Percentiles rank a stretch among this genome's conserved stretches.
Evolutionary conservation across 2,797 vertebrate species (phyloP).

Genomic region (Pantherophis alleghaniensis): DNA sequence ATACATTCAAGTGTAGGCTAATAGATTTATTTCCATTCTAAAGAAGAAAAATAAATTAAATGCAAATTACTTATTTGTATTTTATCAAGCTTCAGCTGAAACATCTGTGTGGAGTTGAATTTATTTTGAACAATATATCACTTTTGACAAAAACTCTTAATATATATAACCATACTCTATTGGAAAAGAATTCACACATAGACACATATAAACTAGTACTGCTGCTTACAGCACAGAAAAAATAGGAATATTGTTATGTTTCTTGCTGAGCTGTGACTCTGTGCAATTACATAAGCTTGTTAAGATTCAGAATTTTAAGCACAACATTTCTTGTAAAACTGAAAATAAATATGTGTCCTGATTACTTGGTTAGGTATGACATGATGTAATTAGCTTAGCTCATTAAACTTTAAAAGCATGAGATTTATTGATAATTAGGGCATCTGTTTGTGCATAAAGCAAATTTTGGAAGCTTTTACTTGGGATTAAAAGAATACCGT

Average conservation of each 20-base stretch:
- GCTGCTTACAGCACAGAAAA: background rate
- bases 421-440: slow-evolving; percentile 42
- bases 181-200: background rate
- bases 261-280: slow-evolving; percentile 40
- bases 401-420: slow-evolving; percentile 50
- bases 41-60: background rate
- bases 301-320: slow-evolving; percentile 53
- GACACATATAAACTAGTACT: fast-evolving
- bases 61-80: background rate
- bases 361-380: slow-evolving; percentile 55
- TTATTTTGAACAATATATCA: slow-evolving; percentile 4
- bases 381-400: slow-evolving; percentile 53
- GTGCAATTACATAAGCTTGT: slow-evolving; percentile 40
- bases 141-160: background rate
- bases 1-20: background rate
- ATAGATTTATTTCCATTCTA: background rate
- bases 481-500: slow-evolving; percentile 30
- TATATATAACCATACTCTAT: background rate
- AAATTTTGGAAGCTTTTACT: slow-evolving; percentile 27
- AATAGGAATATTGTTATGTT: background rate
- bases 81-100: background rate
- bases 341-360: slow-evolving; percentile 41
- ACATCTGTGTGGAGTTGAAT: background rate
- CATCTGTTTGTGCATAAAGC: slow-evolving; percentile 37
- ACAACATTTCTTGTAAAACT: slow-evolving; percentile 35